A percentile compares a stretch with the other conserved stretches of the same genome.
These are phyloP conservation scores for Volucella zonaria DNA, from an alignment of 2,888 invertebrate species.

Conservation along the genomic window DNA sequence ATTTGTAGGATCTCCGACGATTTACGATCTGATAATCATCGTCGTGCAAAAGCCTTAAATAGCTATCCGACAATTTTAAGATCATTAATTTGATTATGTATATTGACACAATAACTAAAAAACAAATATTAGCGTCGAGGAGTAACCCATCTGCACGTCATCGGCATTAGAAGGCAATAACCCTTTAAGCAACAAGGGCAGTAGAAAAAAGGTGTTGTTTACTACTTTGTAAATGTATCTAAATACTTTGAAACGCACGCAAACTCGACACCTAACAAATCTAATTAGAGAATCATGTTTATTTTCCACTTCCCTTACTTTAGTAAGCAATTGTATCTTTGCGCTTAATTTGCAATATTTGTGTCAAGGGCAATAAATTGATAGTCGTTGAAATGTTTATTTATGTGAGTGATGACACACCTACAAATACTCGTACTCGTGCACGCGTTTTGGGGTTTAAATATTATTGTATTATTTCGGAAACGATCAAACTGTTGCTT, in stretches of 20 bases:
- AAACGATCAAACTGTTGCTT: background rate
- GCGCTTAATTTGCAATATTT: slow-evolving; percentile 7
- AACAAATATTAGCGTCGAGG: background rate
- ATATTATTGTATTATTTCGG: background rate
- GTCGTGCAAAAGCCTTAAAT: slow-evolving; percentile 12
- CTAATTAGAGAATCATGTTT: background rate
- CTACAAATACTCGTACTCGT: background rate
- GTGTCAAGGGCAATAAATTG: slow-evolving; percentile 43
- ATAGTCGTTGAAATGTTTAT: background rate
- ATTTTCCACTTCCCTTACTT: background rate
- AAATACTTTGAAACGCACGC: too few species aligned
- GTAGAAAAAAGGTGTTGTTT: too few species aligned
- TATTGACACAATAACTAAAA: background rate
- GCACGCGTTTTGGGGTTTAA: slow-evolving; percentile 2
- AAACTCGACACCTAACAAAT: too few species aligned
- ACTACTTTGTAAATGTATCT: too few species aligned
- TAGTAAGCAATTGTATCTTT: background rate
- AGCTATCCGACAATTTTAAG: background rate
- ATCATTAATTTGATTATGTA: background rate
- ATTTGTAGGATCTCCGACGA: background rate
- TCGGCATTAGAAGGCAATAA: too few species aligned
- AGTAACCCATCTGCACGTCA: too few species aligned
- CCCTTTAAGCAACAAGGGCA: too few species aligned
- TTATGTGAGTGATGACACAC: slow-evolving; percentile 10
- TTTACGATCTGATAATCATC: slow-evolving; percentile 8